Base-by-base conservation (phyloP, 2,888 invertebrate genomes). In the Tethea ocularis region DNA sequence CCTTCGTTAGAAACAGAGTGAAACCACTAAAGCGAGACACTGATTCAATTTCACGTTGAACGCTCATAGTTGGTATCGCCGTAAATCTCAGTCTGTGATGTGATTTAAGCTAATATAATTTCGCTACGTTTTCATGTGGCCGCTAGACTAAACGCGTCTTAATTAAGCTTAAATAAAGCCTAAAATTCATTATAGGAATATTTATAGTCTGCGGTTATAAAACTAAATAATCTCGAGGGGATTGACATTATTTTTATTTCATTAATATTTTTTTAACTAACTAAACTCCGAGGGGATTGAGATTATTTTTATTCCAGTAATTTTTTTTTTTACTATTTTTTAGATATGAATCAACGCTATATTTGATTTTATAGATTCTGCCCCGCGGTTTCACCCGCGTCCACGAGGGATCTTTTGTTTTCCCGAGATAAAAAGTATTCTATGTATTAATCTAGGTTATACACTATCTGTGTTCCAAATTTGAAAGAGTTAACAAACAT, bases 51-150 rank as follows among this genome's bases (percentile, higher is more conserved):
- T 85, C 78, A 81, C 85, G 84, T 81, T 73, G 77, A 80, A 78
- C 83, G 84, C 82, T 78, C 79, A 80, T 81, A 82, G 78, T 78
- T 81, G 74, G 68, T 64, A 76, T 75, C 77, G 65, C 75, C 83
- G 87, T 89, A 89, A 90, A 91, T 93, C 89, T 86, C 71, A 74
- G 78, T 68, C 78, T 74, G 74, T 88, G 91, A 91, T 89, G 91
- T 91, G 91, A 92, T 93, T 91, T 91, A 91, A 88, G 83, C 83
- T 91, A 91, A 93, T 91, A 91, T 90, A 87, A 89, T 92, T 90
- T 85, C 62, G 77, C 73, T 78, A 77, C 78, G 80, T 83, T 83
- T 83, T 87, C 85, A 73, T 77, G 83, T 80, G 74, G 75, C 74
- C 61, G 71, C 72, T 76, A 78, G 80, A 84, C 82, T 86, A 83